Conservation (phyloP, 2,113 vertebrate species). For the Seriola quinqueradiata region DNA sequence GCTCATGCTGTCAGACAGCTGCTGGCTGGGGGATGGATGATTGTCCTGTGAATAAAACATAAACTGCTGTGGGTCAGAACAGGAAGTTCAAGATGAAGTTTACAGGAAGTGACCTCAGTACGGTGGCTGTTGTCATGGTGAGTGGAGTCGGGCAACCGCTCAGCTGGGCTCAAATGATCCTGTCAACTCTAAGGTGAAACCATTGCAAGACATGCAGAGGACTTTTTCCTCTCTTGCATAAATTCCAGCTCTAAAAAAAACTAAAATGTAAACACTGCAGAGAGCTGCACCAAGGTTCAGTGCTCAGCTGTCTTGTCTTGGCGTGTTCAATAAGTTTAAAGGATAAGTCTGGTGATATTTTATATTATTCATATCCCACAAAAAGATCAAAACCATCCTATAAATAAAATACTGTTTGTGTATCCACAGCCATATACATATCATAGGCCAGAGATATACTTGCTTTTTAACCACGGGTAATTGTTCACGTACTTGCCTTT, state of each 20-base stretch:
- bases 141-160: background rate
- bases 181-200: constrained; percentile 29
- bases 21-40: constrained; percentile 71
- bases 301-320: too few species aligned
- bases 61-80: constrained; percentile 54
- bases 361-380: background rate
- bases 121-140: constrained; percentile 42
- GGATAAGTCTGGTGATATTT: background rate
- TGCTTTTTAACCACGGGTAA: too few species aligned
- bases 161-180: constrained; percentile 5
- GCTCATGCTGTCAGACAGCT: constrained; percentile 70
- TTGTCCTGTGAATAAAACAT: constrained; percentile 83
- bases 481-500: too few species aligned
- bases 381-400: background rate
- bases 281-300: background rate
- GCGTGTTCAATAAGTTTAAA: too few species aligned
- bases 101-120: constrained; percentile 69
- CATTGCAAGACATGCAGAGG: background rate
- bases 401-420: background rate
- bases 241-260: background rate
- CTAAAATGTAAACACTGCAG: background rate
- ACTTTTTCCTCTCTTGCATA: background rate
- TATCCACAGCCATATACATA: background rate
- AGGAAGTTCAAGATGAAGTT: constrained; percentile 57
- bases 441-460: too few species aligned